phyloP scores from a whole-genome alignment of 2,888 invertebrate genomes.

The Stenolophus ochropezus region DNA sequence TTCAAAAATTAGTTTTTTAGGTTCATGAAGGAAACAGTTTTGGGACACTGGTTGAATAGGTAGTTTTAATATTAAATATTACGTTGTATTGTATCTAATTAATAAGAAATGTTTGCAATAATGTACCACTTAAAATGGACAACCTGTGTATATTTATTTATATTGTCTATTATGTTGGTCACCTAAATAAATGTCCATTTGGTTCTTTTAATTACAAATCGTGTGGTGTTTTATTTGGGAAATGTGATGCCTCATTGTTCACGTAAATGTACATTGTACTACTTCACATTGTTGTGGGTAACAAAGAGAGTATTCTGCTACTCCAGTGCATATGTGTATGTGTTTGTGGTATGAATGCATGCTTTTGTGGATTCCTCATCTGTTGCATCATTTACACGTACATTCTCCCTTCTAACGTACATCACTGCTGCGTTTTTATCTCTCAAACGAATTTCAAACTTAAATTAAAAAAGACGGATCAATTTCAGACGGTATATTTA shows the following conservation, averaged over 20 bases:
- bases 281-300: background rate
- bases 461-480: background rate
- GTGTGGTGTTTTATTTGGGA: background rate
- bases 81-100: no score
- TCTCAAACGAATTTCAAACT: background rate
- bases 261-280: background rate
- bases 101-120: no score
- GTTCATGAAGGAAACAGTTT: no score
- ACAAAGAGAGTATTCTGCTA: conserved; percentile 7
- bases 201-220: background rate
- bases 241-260: background rate
- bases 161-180: background rate
- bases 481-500: background rate
- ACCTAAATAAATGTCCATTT: background rate
- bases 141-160: no score
- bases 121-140: no score
- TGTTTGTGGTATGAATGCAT: background rate
- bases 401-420: background rate
- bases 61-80: no score
- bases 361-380: background rate
- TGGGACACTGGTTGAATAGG: no score
- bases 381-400: conserved; percentile 8
- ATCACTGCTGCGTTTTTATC: background rate
- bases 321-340: background rate
- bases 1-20: no score